Conservation (phyloP, 2,888 invertebrate species). For the Pandemis corylana region DNA sequence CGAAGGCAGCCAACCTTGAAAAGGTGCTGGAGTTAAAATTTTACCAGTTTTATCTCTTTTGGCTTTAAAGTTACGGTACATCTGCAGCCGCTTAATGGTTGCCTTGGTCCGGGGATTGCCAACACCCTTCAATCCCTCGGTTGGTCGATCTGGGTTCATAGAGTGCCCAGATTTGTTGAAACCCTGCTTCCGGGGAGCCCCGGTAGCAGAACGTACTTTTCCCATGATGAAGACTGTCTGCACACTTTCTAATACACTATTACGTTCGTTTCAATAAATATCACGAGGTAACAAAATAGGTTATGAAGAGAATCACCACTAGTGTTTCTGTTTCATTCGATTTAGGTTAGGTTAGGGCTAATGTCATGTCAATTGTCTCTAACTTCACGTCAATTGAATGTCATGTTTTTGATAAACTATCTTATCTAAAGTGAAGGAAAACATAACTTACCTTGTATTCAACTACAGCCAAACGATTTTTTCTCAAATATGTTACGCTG, state of each 20-base stretch:
- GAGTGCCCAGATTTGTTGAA: conserved; percentile 95
- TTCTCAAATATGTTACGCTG: not conserved
- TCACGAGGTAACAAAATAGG: conserved; percentile 38
- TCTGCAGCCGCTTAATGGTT: conserved; percentile 98
- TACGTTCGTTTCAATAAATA: conserved; percentile 13
- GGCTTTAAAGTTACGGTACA: conserved; percentile 99
- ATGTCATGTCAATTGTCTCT: conserved; percentile 11
- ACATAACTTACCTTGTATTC: conserved; percentile 25
- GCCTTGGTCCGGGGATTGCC: conserved; percentile 94
- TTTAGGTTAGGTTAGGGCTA: not conserved
- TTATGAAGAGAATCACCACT: conserved; percentile 25
- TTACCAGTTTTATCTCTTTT: conserved; percentile 95
- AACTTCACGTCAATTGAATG: conserved; percentile 34
- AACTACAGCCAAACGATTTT: not conserved
- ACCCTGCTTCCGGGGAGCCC: conserved; percentile 92
- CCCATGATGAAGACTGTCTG: conserved; percentile 84
- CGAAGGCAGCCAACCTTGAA: conserved; percentile 94
- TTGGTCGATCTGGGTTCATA: conserved; percentile 96
- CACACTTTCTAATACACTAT: conserved; percentile 25
- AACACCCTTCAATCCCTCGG: conserved; percentile 92
- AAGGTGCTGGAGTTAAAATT: conserved; percentile 97
- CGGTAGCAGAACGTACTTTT: conserved; percentile 89
- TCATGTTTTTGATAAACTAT: conserved; percentile 19
- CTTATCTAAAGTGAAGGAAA: not conserved
- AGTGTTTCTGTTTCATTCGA: not conserved